Evolutionary conservation across 2,113 vertebrate genomes (phyloP), one percentile per base, ranked within the genome.

Genomic region (Psettodes erumei): DNA sequence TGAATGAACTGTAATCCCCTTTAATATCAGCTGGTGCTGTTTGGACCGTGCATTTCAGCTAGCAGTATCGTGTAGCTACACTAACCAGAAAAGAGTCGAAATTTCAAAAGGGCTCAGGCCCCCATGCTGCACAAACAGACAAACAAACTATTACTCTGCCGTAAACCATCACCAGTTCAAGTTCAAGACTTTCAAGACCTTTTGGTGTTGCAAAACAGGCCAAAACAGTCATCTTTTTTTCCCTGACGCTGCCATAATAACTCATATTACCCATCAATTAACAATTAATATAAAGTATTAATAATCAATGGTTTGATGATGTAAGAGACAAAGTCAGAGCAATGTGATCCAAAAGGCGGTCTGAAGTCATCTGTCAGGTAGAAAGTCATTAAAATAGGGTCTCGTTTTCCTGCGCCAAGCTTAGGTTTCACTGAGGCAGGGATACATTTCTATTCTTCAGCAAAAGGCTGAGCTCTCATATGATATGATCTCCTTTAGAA

Each of bases 281-380:
- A 91, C 79, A 86, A 91, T 93, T 92, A 84, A 84, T 90, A 93
- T 89, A 60, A 93, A 93, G 89, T 86, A 94, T 94, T 88, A 93
- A 95, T 94, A 93, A 94, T 93, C 90, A 76, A 90, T 86, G 93
- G 88, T 94, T 92, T 89, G 86, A 88, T 93, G 91, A 94, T 90
- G 93, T 91, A 89, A 93, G 90, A 93, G 89, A 94, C 92, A 92
- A 93, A 93, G 93, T 93, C 92, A 84, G 75, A 77, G 92, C 92
- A 91, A 94, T 90, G 87, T 88, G 92, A 93, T 93, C 91, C 93
- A 94, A 92, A 92, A 93, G 84, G 79, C 80, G 38, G 81, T 75
- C 91, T 90, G 92, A 93, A 94, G 92, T 94, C 92, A 94, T 94
- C 92, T 94, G 94, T 94, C 93, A 93, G 91, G 88, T 90, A 93